Percentiles rank a stretch among this genome's conserved stretches.
Conservation (phyloP, 2,113 vertebrate species). For the Melanerpes aurifrons region DNA sequence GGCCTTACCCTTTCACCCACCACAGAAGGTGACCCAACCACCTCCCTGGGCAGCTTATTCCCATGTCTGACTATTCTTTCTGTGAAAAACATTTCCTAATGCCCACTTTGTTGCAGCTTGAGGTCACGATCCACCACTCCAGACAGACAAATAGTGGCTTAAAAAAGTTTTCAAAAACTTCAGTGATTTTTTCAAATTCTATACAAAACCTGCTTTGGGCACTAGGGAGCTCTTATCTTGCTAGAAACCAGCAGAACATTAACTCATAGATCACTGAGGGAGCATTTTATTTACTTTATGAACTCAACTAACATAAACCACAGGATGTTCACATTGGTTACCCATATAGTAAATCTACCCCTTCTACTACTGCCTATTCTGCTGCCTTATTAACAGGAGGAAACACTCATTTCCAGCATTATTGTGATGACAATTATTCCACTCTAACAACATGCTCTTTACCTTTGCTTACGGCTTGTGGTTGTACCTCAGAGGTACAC, state of each 20-base stretch:
- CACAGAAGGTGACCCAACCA: too few species aligned
- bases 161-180: background rate
- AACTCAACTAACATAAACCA: background rate
- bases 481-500: background rate
- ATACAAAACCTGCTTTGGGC: background rate
- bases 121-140: background rate
- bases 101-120: too few species aligned
- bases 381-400: background rate
- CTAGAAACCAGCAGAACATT: background rate
- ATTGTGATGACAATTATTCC: background rate
- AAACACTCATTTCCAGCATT: background rate
- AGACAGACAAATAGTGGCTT: background rate
- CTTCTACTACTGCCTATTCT: background rate
- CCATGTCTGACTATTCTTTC: too few species aligned
- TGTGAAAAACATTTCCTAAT: too few species aligned
- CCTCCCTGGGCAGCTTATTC: too few species aligned
- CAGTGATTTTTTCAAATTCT: background rate
- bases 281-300: background rate
- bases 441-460: background rate
- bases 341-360: accelerated
- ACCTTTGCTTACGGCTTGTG: background rate
- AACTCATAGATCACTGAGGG: background rate
- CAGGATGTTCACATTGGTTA: background rate
- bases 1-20: too few species aligned
- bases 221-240: background rate